These are phyloP conservation scores for Falco naumanni DNA, from an alignment of 2,797 vertebrate species.

Conservation along the genomic window DNA sequence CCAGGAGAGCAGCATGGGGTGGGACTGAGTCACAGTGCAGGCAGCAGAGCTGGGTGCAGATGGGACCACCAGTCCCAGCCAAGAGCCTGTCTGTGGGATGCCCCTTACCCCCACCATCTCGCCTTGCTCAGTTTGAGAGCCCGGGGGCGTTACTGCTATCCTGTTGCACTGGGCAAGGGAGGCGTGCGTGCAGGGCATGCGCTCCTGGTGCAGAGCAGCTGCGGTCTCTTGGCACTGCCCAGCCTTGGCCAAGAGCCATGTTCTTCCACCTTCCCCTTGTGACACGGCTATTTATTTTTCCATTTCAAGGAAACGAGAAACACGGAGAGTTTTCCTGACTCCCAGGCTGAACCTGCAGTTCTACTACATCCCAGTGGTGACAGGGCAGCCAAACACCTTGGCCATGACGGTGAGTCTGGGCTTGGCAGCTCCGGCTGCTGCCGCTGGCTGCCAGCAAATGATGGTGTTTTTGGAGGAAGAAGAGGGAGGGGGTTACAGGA, in stretches of 20 bases:
- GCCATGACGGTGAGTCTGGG: conserved; percentile 68
- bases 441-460: too few relatives aligned
- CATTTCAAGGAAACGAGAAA: conserved; percentile 88
- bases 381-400: neutral
- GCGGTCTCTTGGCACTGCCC: neutral
- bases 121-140: neutral
- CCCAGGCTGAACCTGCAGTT: conserved; percentile 89
- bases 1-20: neutral
- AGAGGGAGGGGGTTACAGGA: neutral
- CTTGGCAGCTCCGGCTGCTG: accelerated
- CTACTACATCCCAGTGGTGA: conserved; percentile 89
- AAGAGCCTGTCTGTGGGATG: accelerated
- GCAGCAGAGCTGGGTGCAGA: neutral
- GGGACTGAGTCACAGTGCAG: accelerated
- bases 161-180: neutral
- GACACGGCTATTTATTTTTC: neutral
- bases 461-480: accelerated
- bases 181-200: accelerated
- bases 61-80: neutral
- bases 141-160: accelerated
- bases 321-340: conserved; percentile 85
- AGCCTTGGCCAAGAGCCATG: neutral
- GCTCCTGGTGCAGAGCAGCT: neutral
- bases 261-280: neutral
- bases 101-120: neutral